These are phyloP conservation scores for Thaleichthys pacificus DNA, from an alignment of 2,797 vertebrate genomes.

Conservation along the genomic window DNA sequence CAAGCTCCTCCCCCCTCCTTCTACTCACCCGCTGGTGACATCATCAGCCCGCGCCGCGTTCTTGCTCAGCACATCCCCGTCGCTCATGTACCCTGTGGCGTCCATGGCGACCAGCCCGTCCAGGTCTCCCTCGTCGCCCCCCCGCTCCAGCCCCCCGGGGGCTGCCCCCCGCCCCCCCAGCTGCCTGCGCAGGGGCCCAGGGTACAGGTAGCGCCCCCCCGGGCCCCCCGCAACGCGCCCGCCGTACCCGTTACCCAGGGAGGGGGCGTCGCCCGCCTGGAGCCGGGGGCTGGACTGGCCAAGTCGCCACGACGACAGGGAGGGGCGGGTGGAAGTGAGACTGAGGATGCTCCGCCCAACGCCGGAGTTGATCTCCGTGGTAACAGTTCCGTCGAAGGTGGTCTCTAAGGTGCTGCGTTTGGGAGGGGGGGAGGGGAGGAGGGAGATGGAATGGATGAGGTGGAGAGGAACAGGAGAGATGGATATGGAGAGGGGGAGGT, in stretches of 20 bases:
- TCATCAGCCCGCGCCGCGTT: constrained; percentile 85
- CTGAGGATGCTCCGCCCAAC: constrained; percentile 87
- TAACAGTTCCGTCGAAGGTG: constrained; percentile 88
- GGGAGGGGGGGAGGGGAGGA: neutral
- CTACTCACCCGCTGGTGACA: constrained; percentile 89
- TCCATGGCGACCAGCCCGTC: constrained; percentile 81
- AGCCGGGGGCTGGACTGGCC: constrained; percentile 85
- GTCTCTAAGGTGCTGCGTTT: constrained; percentile 88
- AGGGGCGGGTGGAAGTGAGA: constrained; percentile 67
- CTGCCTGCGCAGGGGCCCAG: constrained; percentile 84
- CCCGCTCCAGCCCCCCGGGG: constrained; percentile 74
- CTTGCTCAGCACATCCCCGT: constrained; percentile 93
- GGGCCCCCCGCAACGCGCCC: constrained; percentile 52
- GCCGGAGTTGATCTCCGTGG: constrained; percentile 86
- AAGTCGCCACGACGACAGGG: constrained; percentile 82
- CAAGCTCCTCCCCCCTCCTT: neutral
- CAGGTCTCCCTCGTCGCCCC: constrained; percentile 74
- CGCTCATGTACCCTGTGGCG: constrained; percentile 94
- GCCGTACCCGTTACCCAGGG: constrained; percentile 80
- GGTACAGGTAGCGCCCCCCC: constrained; percentile 83
- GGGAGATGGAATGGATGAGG: neutral
- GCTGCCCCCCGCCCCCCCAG: constrained; percentile 76
- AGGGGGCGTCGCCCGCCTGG: constrained; percentile 85
- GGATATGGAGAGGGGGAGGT: neutral
- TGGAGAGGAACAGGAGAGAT: constrained; percentile 6